Conservation (phyloP, 2,888 invertebrate genomes). For the Miltochrista miniata region DNA sequence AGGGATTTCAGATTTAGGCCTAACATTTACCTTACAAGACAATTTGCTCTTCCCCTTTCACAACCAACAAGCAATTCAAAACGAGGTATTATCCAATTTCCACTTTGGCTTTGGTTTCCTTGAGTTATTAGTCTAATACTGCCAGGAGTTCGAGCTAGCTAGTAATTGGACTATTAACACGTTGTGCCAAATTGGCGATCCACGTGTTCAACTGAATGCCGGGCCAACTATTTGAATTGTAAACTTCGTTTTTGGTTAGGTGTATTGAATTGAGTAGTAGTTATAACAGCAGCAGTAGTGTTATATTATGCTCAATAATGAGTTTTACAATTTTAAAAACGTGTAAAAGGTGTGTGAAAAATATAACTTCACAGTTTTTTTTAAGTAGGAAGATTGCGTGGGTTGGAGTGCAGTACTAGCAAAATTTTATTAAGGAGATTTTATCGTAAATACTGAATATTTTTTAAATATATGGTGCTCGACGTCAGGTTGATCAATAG, state of each 20-base stretch:
- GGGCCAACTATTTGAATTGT: slow-evolving; percentile 8
- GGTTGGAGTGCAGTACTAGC: no score
- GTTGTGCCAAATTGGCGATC: slow-evolving; percentile 19
- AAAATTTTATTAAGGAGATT: no score
- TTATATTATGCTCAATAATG: no score
- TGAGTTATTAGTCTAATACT: slow-evolving; percentile 39
- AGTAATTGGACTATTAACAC: slow-evolving; percentile 7
- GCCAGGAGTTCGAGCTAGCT: slow-evolving; percentile 2
- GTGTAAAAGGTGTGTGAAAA: no score
- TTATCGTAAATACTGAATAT: no score
- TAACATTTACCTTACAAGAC: not conserved
- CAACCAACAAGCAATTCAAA: slow-evolving; percentile 13
- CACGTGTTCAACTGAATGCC: slow-evolving; percentile 19
- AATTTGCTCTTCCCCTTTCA: slow-evolving; percentile 3
- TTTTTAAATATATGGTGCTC: no score
- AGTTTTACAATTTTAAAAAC: no score
- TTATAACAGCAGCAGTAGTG: no score
- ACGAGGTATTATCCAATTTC: slow-evolving; percentile 13
- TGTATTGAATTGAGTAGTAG: not conserved
- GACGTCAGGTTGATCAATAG: no score
- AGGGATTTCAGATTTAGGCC: not conserved
- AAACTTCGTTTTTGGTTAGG: not conserved
- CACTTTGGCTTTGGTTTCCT: slow-evolving; percentile 18
- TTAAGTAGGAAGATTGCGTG: not conserved
- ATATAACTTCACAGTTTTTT: no score